Conservation (phyloP, 2,113 vertebrate genomes). For the Otolemur garnettii region DNA sequence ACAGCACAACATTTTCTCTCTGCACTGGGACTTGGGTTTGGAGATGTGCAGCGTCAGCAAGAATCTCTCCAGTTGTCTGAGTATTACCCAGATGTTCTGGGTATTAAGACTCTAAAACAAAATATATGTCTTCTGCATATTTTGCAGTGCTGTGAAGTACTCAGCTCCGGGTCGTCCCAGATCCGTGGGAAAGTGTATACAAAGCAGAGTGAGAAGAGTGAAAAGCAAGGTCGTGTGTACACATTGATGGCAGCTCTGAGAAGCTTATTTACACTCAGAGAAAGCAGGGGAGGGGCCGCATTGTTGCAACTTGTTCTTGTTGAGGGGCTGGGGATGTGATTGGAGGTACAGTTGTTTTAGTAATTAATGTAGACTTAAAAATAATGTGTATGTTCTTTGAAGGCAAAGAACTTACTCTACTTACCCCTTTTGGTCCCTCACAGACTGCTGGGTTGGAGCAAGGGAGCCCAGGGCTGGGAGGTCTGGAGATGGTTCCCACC, state of each 20-base stretch:
- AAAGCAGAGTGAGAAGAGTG: neutral
- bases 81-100: conserved; percentile 42
- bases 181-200: conserved; percentile 65
- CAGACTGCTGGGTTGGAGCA: neutral
- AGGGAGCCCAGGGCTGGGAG: neutral
- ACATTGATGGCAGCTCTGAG: neutral
- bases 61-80: neutral
- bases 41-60: neutral
- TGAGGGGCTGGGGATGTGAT: neutral
- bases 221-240: neutral
- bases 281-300: neutral
- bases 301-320: neutral
- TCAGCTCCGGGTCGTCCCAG: neutral
- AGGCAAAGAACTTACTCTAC: neutral
- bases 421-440: neutral
- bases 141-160: neutral
- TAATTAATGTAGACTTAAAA: neutral
- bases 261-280: neutral
- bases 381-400: neutral
- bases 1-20: neutral
- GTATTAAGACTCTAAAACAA: neutral
- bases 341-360: neutral
- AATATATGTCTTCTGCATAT: neutral
- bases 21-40: neutral
- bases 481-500: neutral